phyloP scores from a whole-genome alignment of 2,888 invertebrate species.

The Lochmaea capreae region DNA sequence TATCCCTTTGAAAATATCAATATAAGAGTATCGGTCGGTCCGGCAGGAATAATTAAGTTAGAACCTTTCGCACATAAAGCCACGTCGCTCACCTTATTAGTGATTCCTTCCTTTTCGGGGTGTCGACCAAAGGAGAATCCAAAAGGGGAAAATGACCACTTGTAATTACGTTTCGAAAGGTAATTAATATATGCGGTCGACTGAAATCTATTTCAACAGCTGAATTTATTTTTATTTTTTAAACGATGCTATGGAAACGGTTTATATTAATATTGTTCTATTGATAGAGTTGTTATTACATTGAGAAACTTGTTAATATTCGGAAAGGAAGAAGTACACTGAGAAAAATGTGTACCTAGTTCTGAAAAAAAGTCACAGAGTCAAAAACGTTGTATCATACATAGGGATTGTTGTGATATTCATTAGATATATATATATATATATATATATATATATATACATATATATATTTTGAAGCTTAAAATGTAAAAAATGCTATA shows the following conservation, averaged over 20 bases:
- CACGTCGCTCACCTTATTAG: constrained; percentile 18
- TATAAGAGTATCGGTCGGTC: constrained; percentile 11
- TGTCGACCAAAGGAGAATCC: constrained; percentile 9
- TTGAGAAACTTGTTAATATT: too few species aligned
- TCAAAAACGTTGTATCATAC: too few species aligned
- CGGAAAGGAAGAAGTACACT: too few species aligned
- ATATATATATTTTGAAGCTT: too few species aligned
- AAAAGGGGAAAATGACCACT: constrained; percentile 23
- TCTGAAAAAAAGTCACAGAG: too few species aligned
- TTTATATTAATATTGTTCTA: neutral
- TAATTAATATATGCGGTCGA: neutral
- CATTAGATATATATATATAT: too few species aligned
- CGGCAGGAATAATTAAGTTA: constrained; percentile 16
- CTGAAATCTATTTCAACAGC: neutral
- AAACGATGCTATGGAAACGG: neutral
- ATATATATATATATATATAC: too few species aligned
- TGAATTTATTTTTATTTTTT: neutral
- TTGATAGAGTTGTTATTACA: too few species aligned
- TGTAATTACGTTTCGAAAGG: constrained; percentile 10
- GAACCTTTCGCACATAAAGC: constrained; percentile 17
- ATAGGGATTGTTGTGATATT: too few species aligned
- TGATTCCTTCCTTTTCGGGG: constrained; percentile 19
- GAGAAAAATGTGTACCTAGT: too few species aligned
- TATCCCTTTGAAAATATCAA: constrained; percentile 15
- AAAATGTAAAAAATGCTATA: too few species aligned